phyloP scores from a whole-genome alignment of 2,797 vertebrate genomes.

The Hippopotamyrus pictus region DNA sequence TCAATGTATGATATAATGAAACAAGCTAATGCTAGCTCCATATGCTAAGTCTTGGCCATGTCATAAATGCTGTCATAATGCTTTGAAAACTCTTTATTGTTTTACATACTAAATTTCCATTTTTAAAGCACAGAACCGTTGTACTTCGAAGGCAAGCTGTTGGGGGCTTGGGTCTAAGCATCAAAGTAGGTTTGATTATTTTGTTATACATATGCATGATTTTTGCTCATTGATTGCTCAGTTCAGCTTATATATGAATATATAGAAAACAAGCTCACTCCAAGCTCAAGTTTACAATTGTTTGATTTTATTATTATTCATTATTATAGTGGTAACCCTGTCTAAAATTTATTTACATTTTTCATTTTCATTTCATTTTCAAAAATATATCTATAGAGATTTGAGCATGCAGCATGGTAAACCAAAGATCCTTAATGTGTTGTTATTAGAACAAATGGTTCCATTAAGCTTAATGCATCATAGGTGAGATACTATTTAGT shows the following conservation, averaged over 20 bases:
- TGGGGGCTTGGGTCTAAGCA: constrained; percentile 88
- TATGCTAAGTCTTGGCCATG: background rate
- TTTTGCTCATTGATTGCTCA: constrained; percentile 21
- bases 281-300: background rate
- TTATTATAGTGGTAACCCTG: background rate
- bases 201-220: constrained; percentile 24
- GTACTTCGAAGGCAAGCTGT: constrained; percentile 81
- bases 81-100: constrained; percentile 41
- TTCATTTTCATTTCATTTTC: too few relatives aligned
- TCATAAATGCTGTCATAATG: constrained; percentile 19
- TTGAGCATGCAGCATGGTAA: background rate
- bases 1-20: background rate
- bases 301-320: background rate
- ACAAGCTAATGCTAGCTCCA: background rate
- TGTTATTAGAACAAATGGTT: background rate
- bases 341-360: background rate
- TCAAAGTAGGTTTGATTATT: constrained; percentile 75
- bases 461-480: background rate
- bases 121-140: constrained; percentile 98
- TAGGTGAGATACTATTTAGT: background rate
- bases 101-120: constrained; percentile 71
- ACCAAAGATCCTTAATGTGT: background rate
- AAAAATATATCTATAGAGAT: background rate
- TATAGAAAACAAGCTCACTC: background rate
- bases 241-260: background rate